A percentile compares a stretch with the other conserved stretches of the same genome.
Evolutionary conservation across 2,113 vertebrate species (phyloP).

Genomic region (Macheiramphus alcinus): DNA sequence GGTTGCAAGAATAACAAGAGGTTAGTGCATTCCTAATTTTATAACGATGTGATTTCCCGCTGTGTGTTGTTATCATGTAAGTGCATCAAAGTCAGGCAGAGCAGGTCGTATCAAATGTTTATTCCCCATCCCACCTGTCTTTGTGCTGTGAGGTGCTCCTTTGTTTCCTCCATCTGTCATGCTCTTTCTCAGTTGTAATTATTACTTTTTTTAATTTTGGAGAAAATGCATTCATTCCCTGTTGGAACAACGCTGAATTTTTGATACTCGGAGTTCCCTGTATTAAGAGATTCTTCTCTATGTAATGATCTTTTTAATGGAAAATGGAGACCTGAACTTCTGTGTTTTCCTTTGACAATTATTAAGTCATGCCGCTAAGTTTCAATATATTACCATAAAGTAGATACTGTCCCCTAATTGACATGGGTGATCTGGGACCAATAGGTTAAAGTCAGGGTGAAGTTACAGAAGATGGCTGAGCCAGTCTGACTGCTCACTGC

Average conservation of each 20-base stretch:
- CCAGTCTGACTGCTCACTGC: background rate
- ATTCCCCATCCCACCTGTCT: background rate
- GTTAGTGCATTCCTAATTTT: slow-evolving; percentile 49
- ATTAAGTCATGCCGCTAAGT: background rate
- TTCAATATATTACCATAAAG: background rate
- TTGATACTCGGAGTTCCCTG: background rate
- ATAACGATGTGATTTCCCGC: background rate
- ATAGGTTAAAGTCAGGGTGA: background rate
- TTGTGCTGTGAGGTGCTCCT: background rate
- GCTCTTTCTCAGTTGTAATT: background rate
- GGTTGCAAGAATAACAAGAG: slow-evolving; percentile 70
- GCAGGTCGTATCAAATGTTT: rapidly evolving
- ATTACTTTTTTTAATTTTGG: background rate
- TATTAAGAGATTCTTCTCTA: background rate
- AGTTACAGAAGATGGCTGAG: background rate
- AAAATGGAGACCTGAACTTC: background rate
- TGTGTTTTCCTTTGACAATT: background rate
- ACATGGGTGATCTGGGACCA: background rate
- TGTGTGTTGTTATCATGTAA: background rate
- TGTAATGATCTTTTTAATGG: background rate
- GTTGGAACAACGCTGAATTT: background rate
- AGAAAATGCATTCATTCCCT: background rate
- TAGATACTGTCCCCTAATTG: background rate
- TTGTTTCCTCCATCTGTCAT: background rate
- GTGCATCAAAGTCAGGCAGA: background rate